These are phyloP conservation scores for Etheostoma perlongum DNA, from an alignment of 2,797 vertebrate species.

Conservation along the genomic window DNA sequence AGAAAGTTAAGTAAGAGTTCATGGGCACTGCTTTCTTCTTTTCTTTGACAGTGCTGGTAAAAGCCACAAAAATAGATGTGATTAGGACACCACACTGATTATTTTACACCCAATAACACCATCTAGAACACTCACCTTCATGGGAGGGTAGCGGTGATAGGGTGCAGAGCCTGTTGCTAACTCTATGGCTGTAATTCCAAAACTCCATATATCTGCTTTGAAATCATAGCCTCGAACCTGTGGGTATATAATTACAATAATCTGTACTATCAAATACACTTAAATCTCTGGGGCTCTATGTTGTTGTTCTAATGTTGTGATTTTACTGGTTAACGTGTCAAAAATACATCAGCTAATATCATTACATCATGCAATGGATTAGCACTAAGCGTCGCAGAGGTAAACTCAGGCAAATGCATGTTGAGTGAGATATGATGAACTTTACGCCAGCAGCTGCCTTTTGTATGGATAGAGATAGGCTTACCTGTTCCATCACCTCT, in stretches of 20 bases:
- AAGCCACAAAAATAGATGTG: background rate
- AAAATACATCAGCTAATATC: background rate
- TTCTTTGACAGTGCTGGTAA: conserved; percentile 3
- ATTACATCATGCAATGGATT: background rate
- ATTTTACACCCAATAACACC: background rate
- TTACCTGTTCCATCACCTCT: conserved; percentile 99
- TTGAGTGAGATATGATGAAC: background rate
- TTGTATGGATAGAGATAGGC: conserved; percentile 8
- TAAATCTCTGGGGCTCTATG: background rate
- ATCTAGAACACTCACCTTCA: conserved; percentile 90
- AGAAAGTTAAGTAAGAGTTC: background rate
- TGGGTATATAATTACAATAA: conserved; percentile 13
- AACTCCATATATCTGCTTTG: conserved; percentile 99
- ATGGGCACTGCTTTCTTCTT: background rate
- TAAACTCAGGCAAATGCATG: conserved; percentile 16
- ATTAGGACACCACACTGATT: background rate
- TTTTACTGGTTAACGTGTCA: conserved; percentile 1
- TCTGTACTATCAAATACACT: background rate
- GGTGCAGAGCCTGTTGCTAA: conserved; percentile 97
- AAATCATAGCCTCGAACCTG: conserved; percentile 99
- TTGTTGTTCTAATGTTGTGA: background rate
- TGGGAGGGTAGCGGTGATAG: conserved; percentile 98
- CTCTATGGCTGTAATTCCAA: conserved; percentile 99
- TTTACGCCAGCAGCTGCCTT: background rate
- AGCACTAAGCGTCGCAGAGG: too few species aligned